phyloP scores from a whole-genome alignment of 2,113 vertebrate genomes.

The Xenus cinereus region DNA sequence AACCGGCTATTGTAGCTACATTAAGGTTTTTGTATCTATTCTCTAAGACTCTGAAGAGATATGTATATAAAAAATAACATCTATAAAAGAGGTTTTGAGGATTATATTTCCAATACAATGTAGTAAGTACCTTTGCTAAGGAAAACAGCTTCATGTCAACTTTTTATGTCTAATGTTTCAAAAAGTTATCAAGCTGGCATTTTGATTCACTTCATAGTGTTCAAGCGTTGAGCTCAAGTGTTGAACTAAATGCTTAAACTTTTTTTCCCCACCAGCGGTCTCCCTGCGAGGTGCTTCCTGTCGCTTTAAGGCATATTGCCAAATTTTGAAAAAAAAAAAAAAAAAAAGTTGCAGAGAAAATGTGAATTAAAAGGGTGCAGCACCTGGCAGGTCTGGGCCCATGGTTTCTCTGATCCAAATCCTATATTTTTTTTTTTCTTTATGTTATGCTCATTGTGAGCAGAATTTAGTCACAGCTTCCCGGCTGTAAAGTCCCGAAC shows the following conservation, averaged over 20 bases:
- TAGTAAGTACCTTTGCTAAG: neutral
- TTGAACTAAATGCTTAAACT: neutral
- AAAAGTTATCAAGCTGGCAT: neutral
- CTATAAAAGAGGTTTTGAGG: neutral
- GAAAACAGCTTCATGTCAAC: neutral
- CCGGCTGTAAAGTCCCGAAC: neutral
- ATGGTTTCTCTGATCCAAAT: neutral
- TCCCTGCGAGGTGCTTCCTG: neutral
- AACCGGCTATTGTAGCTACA: neutral
- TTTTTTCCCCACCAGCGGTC: neutral
- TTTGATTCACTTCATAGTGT: neutral
- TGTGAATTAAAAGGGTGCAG: neutral
- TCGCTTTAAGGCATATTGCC: neutral
- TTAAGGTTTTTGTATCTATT: neutral
- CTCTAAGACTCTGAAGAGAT: neutral
- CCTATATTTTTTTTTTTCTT: neutral
- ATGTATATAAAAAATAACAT: neutral
- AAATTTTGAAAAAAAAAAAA: neutral
- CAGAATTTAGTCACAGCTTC: neutral
- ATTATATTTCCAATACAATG: neutral
- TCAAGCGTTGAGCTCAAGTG: too few relatives aligned
- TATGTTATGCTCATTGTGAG: neutral
- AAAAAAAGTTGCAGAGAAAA: neutral
- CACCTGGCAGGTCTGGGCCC: neutral
- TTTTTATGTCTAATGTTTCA: neutral